Percentiles rank a stretch among this genome's conserved stretches.
phyloP scores from a whole-genome alignment of 1,140 invertebrate genomes.

The Paraescarpia echinospica region DNA sequence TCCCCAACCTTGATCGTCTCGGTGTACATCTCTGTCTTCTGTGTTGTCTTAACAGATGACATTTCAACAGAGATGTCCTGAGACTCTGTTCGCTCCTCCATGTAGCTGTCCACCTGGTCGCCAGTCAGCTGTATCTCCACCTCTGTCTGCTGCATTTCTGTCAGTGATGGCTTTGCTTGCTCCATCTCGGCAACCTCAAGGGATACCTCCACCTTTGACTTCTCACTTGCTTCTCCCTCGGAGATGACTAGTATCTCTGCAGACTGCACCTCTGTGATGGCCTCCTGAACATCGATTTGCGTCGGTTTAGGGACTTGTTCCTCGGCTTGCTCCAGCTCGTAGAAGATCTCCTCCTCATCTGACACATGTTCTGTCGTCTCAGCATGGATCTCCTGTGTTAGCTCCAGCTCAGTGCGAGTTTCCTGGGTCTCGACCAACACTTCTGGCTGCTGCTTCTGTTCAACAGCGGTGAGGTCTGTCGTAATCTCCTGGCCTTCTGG shows the following conservation, averaged over 20 bases:
- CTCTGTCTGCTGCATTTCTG: conserved; percentile 18
- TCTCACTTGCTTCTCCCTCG: not conserved
- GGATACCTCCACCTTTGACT: not conserved
- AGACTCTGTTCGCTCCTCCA: conserved; percentile 28
- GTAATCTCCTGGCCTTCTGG: conserved; percentile 8
- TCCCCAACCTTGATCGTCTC: conserved; percentile 25
- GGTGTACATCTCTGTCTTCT: not conserved
- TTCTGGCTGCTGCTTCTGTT: conserved; percentile 15
- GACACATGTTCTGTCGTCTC: conserved; percentile 25
- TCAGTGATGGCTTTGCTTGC: conserved; percentile 5
- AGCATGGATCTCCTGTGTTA: not conserved
- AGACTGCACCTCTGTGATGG: conserved; percentile 7
- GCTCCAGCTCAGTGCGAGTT: not conserved
- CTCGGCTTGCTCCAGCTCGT: conserved; percentile 18
- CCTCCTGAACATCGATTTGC: conserved; percentile 22
- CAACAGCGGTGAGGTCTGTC: conserved; percentile 19
- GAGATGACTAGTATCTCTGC: not conserved
- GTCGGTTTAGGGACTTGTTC: conserved; percentile 16
- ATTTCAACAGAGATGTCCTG: conserved; percentile 19
- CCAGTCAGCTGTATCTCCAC: conserved; percentile 22
- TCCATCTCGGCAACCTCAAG: not conserved
- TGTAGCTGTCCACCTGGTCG: conserved; percentile 26
- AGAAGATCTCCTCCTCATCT: conserved; percentile 26
- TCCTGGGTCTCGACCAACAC: conserved; percentile 19
- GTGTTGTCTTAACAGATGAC: not conserved